Evolutionary conservation across 2,888 invertebrate genomes (phyloP), one percentile per base, ranked within the genome.

Genomic region (Drosophila lutescens): DNA sequence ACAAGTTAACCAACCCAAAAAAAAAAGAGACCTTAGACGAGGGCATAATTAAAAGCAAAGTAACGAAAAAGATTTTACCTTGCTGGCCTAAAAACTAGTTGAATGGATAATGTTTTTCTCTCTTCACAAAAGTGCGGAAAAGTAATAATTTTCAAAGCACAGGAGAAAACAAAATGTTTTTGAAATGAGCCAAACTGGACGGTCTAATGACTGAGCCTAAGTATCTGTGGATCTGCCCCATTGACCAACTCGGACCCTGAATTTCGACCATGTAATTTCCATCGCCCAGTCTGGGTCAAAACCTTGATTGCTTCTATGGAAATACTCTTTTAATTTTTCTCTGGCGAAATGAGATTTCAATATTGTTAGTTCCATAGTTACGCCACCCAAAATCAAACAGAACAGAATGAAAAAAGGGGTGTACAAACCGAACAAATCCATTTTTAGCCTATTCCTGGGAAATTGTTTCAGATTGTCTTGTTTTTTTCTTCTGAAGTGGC

Each of bases 321-420:
- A 40, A 65, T 65, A 32, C 63, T 47, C 9, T 34, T 62, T 65
- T 65, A 62, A 65, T 62, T 62, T 63, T 20, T 4, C 12, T 36
- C 36, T 62, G 36, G 20, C 38, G 23, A 54, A 87, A 87, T 85
- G 86, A 79, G 86, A 76, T 81, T 81, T 73, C 86, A 78, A 81
- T 87, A 67, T 60, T 59, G 84, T 72, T 40, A 20, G 41, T 46
- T 49, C 32, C 32, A 43, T 9, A 12, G 26, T 34, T 44, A 44
- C 26, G 59, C 50, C 50, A 43, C 26, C 12, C 32, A 2, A 20
- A 23, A 38, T 34, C 32, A 62, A 47, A 66, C 15, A 26, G 8
- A 32, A 49, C 9, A n/a, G 20, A 20, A 5, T 23, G 8, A 32
- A 32, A 15, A 10, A 3, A 15, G n/a, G 23, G 13, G 20, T 17